Conservation (phyloP, 2,888 invertebrate species). For the Orchestes rusci region DNA sequence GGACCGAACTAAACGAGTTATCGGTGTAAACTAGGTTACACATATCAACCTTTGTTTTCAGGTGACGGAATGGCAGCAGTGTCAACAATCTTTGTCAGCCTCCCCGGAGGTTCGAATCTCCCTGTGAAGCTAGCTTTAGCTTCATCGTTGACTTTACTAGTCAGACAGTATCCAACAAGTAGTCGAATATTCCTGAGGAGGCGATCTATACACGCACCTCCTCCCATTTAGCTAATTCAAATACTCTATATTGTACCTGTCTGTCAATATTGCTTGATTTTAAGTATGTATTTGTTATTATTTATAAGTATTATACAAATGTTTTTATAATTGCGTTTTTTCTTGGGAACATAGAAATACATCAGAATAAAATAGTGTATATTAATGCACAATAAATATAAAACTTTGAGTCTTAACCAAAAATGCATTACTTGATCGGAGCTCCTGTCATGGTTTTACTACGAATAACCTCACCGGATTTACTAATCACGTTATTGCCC, state of each 20-base stretch:
- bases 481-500: constrained; percentile 67
- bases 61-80: constrained; percentile 86
- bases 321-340: constrained; percentile 16
- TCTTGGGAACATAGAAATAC: too few relatives aligned
- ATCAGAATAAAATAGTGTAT: too few relatives aligned
- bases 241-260: constrained; percentile 9
- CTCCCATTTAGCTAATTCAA: constrained; percentile 37
- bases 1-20: too few relatives aligned
- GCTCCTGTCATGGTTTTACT: constrained; percentile 72
- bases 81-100: constrained; percentile 80
- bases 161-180: constrained; percentile 51
- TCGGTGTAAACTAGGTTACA: too few relatives aligned
- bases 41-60: constrained; percentile 31
- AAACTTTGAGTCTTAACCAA: background rate
- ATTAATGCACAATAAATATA: too few relatives aligned
- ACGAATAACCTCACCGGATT: constrained; percentile 65
- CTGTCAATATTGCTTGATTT: constrained; percentile 21
- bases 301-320: constrained; percentile 24
- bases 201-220: constrained; percentile 50
- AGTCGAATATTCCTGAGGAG: constrained; percentile 53
- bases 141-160: constrained; percentile 68
- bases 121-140: constrained; percentile 74
- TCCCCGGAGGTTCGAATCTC: constrained; percentile 78
- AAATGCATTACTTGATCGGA: constrained; percentile 64
- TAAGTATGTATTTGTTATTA: constrained; percentile 23